Evolutionary conservation across 1,140 invertebrate genomes (phyloP).

Genomic region (Atopsyche davidsoni): DNA sequence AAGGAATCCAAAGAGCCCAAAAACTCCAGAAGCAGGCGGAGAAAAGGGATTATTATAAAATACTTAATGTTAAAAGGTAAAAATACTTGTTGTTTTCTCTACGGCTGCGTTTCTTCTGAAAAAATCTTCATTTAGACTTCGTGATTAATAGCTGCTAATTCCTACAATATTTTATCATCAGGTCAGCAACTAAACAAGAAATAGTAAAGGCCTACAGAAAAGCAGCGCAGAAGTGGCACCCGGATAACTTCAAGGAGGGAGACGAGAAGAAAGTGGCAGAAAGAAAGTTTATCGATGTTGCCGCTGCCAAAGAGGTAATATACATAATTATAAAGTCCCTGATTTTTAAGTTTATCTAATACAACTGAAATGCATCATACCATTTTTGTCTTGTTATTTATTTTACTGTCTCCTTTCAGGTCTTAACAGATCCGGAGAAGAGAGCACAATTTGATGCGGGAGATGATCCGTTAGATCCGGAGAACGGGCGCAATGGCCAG

Average conservation of each 20-base stretch:
- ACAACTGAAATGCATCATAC: too few relatives aligned
- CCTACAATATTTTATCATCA: conserved; percentile 33
- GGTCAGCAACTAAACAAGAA: conserved; percentile 85
- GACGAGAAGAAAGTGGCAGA: conserved; percentile 94
- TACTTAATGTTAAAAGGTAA: conserved; percentile 64
- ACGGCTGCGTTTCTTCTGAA: too few relatives aligned
- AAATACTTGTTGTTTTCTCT: too few relatives aligned
- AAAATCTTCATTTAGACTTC: too few relatives aligned
- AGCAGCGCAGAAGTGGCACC: conserved; percentile 97
- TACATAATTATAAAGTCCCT: too few relatives aligned
- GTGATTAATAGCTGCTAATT: neutral
- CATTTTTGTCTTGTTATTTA: too few relatives aligned
- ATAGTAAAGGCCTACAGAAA: conserved; percentile 96
- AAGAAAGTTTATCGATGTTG: conserved; percentile 98
- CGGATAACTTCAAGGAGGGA: conserved; percentile 88
- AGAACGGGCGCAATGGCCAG: conserved; percentile 60
- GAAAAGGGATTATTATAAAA: conserved; percentile 97
- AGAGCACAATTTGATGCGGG: conserved; percentile 89
- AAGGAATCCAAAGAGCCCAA: conserved; percentile 84
- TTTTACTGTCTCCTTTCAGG: conserved; percentile 34
- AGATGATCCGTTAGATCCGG: conserved; percentile 95
- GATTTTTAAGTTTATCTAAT: too few relatives aligned
- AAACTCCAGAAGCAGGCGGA: conserved; percentile 91
- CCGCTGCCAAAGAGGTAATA: conserved; percentile 96
- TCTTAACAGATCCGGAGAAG: conserved; percentile 80